These are phyloP conservation scores for Tuberolachnus salignus DNA, from an alignment of 2,888 invertebrate species.

Conservation along the genomic window DNA sequence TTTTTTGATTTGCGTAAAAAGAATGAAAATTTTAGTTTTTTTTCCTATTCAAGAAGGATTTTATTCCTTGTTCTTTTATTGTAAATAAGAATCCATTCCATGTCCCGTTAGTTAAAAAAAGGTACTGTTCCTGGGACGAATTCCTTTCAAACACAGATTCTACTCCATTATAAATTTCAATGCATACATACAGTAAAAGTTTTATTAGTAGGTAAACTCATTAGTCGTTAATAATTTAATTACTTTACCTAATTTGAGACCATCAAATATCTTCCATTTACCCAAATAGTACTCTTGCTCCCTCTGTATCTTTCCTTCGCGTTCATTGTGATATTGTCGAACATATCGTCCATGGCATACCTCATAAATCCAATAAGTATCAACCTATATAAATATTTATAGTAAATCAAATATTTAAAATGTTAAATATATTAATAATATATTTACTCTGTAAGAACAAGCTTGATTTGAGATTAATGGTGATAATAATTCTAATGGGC, in stretches of 20 bases:
- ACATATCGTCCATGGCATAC: conserved; percentile 91
- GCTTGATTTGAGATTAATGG: conserved; percentile 78
- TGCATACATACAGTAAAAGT: too few species aligned
- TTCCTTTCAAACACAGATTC: too few species aligned
- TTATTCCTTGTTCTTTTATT: too few species aligned
- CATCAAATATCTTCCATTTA: conserved; percentile 73
- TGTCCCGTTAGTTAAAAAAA: too few species aligned
- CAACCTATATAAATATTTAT: conserved; percentile 66
- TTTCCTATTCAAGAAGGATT: too few species aligned
- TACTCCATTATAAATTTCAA: too few species aligned
- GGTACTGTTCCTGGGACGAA: too few species aligned
- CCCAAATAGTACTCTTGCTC: conserved; percentile 86
- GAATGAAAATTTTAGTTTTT: too few species aligned
- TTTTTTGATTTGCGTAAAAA: too few species aligned
- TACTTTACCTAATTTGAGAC: conserved; percentile 64
- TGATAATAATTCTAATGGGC: conserved; percentile 77
- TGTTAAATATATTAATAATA: conserved; percentile 16
- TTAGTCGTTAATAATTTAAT: neutral
- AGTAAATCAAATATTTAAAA: conserved; percentile 31
- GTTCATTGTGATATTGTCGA: conserved; percentile 93
- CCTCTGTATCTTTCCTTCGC: conserved; percentile 80
- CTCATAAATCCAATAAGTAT: conserved; percentile 96
- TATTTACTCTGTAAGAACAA: conserved; percentile 76
- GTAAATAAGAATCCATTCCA: too few species aligned
- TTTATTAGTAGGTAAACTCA: neutral